A percentile compares a stretch with the other conserved stretches of the same genome.
These are phyloP conservation scores for Sebastes melanostomus DNA, from an alignment of 2,797 vertebrate species.

Conservation along the genomic window DNA sequence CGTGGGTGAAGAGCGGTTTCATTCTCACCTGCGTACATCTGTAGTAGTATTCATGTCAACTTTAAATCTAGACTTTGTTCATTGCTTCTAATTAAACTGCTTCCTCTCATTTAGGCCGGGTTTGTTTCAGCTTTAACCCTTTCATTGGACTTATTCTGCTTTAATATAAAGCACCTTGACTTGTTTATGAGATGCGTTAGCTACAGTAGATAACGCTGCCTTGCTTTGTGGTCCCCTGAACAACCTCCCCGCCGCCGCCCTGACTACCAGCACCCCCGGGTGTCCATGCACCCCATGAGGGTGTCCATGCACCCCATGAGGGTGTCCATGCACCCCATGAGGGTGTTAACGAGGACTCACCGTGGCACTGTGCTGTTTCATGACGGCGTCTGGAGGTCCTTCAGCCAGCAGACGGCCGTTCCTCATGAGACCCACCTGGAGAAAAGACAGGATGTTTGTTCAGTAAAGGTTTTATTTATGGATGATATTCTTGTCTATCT, in stretches of 20 bases:
- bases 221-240: not conserved
- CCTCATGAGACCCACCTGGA: conserved; percentile 85
- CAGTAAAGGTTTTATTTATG: not conserved
- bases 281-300: too few species aligned
- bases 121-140: too few species aligned
- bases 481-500: not conserved
- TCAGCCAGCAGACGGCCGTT: conserved; percentile 82
- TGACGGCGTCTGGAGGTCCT: conserved; percentile 78
- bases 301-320: not conserved
- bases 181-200: not conserved
- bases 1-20: not conserved
- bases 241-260: not conserved
- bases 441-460: not conserved
- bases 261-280: not conserved
- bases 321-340: not conserved
- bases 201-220: not conserved
- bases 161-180: not conserved
- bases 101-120: not conserved
- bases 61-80: too few species aligned
- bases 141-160: too few species aligned
- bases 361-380: conserved; percentile 79
- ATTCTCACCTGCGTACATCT: not conserved
- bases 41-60: not conserved
- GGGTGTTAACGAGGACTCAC: conserved; percentile 63
- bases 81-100: not conserved